phyloP scores from a whole-genome alignment of 1,140 invertebrate species.

The Formica selysi region DNA sequence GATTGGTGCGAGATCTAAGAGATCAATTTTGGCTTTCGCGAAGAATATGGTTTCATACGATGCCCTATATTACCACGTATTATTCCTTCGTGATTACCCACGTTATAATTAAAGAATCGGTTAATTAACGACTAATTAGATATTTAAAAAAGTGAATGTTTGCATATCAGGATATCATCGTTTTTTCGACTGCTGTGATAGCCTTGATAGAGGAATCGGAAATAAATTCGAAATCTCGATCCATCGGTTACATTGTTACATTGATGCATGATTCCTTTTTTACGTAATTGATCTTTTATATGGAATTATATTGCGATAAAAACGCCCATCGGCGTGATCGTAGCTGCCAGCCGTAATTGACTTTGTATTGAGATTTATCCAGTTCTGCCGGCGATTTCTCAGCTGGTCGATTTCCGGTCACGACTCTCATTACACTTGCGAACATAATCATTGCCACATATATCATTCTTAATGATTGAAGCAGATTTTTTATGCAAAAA shows the following conservation, averaged over 20 bases:
- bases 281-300: slow-evolving; percentile 24
- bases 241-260: background rate
- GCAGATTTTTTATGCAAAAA: background rate
- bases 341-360: slow-evolving; percentile 75
- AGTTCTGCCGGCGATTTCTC: slow-evolving; percentile 62
- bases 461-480: slow-evolving; percentile 24
- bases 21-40: slow-evolving; percentile 36
- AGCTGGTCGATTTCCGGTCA: slow-evolving; percentile 60
- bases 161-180: slow-evolving; percentile 24
- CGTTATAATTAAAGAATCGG: slow-evolving; percentile 64
- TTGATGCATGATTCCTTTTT: background rate
- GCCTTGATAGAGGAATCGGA: background rate
- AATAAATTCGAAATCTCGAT: background rate
- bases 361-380: slow-evolving; percentile 76
- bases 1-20: slow-evolving; percentile 43
- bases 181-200: background rate
- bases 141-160: slow-evolving; percentile 30
- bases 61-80: slow-evolving; percentile 37
- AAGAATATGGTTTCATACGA: slow-evolving; percentile 23
- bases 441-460: slow-evolving; percentile 34
- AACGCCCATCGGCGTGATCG: slow-evolving; percentile 64
- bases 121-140: slow-evolving; percentile 42
- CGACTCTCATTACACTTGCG: slow-evolving; percentile 24
- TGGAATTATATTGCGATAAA: too few relatives aligned
- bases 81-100: slow-evolving; percentile 6